Conservation (phyloP, 1,140 invertebrate species). For the Solen grandis region DNA sequence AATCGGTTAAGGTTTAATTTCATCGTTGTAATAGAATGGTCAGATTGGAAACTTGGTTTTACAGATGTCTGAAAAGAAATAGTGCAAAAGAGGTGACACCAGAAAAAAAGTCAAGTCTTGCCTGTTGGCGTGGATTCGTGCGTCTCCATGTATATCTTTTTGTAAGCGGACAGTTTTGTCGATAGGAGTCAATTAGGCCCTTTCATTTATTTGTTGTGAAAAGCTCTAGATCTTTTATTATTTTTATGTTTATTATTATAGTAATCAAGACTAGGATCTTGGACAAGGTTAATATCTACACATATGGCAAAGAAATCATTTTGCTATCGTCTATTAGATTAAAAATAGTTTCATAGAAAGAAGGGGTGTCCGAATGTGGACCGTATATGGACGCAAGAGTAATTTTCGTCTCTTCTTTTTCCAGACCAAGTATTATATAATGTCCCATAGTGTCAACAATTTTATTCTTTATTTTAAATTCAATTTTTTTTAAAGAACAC, state of each 20-base stretch:
- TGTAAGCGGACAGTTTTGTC: neutral
- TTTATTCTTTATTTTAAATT: no score
- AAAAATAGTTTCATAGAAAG: no score
- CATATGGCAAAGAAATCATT: constrained; percentile 20
- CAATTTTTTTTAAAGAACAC: no score
- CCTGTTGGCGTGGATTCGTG: no score
- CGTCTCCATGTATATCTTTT: constrained; percentile 11
- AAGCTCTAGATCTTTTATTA: constrained; percentile 28
- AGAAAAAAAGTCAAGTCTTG: constrained; percentile 12
- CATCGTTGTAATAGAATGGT: neutral
- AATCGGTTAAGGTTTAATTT: constrained; percentile 6
- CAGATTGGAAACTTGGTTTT: no score
- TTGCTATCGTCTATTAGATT: constrained; percentile 8
- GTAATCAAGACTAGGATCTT: constrained; percentile 5
- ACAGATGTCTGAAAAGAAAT: neutral
- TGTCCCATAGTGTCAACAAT: no score
- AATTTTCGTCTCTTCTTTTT: no score
- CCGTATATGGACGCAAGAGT: no score
- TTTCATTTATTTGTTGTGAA: neutral
- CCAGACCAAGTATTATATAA: no score
- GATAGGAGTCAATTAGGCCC: neutral
- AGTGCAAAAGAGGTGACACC: neutral
- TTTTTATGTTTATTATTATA: constrained; percentile 27
- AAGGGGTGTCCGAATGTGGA: no score
- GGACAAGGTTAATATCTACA: constrained; percentile 35